phyloP scores from a whole-genome alignment of 2,888 invertebrate species.

The Diadegma fenestrale region DNA sequence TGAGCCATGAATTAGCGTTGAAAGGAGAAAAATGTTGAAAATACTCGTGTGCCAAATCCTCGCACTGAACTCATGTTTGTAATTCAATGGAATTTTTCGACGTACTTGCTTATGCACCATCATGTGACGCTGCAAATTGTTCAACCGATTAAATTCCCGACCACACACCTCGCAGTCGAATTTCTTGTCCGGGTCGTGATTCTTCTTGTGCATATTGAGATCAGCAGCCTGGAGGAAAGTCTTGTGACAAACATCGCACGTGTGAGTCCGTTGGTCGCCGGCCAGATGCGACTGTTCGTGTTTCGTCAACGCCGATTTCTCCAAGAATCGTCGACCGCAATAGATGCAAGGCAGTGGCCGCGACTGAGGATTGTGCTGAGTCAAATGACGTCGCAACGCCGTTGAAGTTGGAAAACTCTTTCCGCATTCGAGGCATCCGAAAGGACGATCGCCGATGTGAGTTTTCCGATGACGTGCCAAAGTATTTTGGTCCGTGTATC shows the following conservation, averaged over 20 bases:
- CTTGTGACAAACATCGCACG: constrained; percentile 86
- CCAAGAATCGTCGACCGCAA: constrained; percentile 84
- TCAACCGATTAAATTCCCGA: constrained; percentile 83
- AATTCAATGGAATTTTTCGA: constrained; percentile 71
- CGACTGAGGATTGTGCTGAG: constrained; percentile 83
- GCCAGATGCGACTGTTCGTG: constrained; percentile 85
- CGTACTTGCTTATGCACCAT: constrained; percentile 84
- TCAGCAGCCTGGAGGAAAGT: constrained; percentile 86
- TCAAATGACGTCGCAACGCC: constrained; percentile 84
- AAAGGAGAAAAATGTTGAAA: constrained; percentile 15
- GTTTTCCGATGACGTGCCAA: constrained; percentile 82
- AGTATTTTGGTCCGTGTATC: constrained; percentile 83
- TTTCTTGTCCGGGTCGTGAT: constrained; percentile 84
- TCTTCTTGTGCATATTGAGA: constrained; percentile 84
- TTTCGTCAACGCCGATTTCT: constrained; percentile 83
- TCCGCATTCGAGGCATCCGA: constrained; percentile 84
- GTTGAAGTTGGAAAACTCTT: constrained; percentile 84
- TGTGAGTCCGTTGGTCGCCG: constrained; percentile 82
- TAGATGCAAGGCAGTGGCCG: constrained; percentile 84
- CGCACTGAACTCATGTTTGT: constrained; percentile 61
- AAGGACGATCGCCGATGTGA: constrained; percentile 82
- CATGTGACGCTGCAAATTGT: constrained; percentile 84
- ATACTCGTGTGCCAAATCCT: constrained; percentile 59
- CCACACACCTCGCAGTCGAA: constrained; percentile 84
- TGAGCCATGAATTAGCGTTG: not conserved